These are phyloP conservation scores for Melanotaenia trifasciata DNA, from an alignment of 2,797 vertebrate genomes.

Conservation along the genomic window DNA sequence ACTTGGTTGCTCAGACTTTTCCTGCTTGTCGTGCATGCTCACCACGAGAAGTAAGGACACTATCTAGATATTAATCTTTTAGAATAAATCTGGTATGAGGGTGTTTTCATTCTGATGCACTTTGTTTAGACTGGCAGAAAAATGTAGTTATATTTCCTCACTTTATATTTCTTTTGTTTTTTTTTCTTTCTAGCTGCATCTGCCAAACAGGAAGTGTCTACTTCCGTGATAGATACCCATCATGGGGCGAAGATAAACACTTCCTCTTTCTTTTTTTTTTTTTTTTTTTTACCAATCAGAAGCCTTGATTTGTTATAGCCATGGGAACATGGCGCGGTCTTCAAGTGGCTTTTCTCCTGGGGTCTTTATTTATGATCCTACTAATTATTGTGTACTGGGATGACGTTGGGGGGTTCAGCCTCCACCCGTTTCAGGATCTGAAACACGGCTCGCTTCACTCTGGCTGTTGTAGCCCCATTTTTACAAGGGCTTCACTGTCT, in stretches of 20 bases:
- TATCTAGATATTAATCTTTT: neutral
- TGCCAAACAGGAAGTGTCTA: conserved; percentile 43
- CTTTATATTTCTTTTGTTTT: conserved; percentile 16
- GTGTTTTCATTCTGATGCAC: neutral
- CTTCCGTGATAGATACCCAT: conserved; percentile 36
- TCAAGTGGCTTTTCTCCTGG: conserved; percentile 87
- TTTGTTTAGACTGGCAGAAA: neutral
- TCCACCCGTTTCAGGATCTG: conserved; percentile 60
- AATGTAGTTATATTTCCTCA: conserved; percentile 45
- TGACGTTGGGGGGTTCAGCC: conserved; percentile 82
- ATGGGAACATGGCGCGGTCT: conserved; percentile 88
- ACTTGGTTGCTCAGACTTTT: too few species aligned
- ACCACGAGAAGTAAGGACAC: too few species aligned
- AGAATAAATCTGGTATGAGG: too few species aligned
- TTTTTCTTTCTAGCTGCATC: conserved; percentile 33
- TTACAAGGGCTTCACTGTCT: neutral
- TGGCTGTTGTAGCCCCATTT: neutral
- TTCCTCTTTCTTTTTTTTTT: conserved; percentile 19
- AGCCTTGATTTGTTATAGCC: conserved; percentile 15
- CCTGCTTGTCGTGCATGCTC: too few species aligned
- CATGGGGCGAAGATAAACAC: conserved; percentile 69
- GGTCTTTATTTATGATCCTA: conserved; percentile 89
- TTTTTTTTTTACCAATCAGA: conserved; percentile 31
- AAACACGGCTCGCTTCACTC: conserved; percentile 22
- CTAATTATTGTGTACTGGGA: conserved; percentile 94